These are phyloP conservation scores for Mus spretus DNA, from an alignment of 2,797 vertebrate genomes.

Conservation along the genomic window DNA sequence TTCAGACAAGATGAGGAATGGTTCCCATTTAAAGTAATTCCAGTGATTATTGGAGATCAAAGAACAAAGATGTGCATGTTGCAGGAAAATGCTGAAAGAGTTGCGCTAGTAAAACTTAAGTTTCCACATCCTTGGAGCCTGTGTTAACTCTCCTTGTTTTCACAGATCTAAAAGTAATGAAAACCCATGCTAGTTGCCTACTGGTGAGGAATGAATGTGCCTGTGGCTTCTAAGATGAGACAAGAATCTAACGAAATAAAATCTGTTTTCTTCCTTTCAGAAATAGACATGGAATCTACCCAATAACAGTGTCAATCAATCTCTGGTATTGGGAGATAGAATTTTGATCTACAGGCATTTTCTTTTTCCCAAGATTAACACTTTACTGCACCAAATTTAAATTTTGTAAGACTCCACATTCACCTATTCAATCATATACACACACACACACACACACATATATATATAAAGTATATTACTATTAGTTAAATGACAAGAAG, in stretches of 20 bases:
- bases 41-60: not conserved
- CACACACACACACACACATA: no score
- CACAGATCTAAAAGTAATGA: not conserved
- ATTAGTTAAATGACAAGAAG: not conserved
- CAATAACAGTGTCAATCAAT: not conserved
- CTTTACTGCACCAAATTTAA: conserved; percentile 5
- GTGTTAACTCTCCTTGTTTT: not conserved
- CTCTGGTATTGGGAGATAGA: not conserved
- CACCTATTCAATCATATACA: not conserved
- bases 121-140: not conserved
- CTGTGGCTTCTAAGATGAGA: not conserved
- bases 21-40: not conserved
- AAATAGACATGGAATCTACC: not conserved
- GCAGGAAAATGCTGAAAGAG: not conserved
- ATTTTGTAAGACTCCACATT: conserved; percentile 28
- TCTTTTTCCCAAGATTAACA: conserved; percentile 16
- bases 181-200: not conserved
- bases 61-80: not conserved
- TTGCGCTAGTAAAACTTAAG: not conserved
- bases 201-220: conserved; percentile 19
- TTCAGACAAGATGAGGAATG: not conserved
- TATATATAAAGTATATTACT: not conserved
- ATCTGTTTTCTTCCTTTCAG: not conserved
- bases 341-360: not conserved
- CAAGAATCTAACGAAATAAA: not conserved